These are phyloP conservation scores for Caenorhabditis sp. DNA, from an alignment of 2,888 invertebrate species.

Conservation along the genomic window DNA sequence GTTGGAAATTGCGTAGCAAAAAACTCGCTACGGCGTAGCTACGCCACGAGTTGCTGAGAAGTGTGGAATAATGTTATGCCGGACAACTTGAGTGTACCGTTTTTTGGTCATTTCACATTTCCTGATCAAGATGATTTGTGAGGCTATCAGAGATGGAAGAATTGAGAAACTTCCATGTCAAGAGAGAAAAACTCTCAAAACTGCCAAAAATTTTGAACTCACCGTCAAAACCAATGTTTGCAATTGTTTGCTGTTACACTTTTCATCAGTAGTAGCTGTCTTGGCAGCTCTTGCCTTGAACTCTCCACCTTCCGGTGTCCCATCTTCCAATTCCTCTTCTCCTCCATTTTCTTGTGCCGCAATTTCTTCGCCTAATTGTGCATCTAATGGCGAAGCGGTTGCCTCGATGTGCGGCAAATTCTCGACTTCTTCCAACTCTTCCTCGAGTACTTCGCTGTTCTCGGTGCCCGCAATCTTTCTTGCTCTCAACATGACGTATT, in stretches of 20 bases:
- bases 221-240: constrained; percentile 43
- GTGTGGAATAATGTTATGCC: too few species aligned
- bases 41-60: too few species aligned
- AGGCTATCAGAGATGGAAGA: not conserved
- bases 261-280: constrained; percentile 46
- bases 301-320: constrained; percentile 10
- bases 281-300: constrained; percentile 46
- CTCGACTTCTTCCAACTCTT: constrained; percentile 43
- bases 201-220: constrained; percentile 1
- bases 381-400: constrained; percentile 42
- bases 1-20: too few species aligned
- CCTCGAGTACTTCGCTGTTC: constrained; percentile 35
- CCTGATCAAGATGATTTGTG: too few species aligned
- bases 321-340: not conserved
- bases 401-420: constrained; percentile 38
- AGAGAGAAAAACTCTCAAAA: too few species aligned
- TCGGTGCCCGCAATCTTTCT: constrained; percentile 33
- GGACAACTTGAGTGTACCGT: too few species aligned
- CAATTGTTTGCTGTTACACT: constrained; percentile 50
- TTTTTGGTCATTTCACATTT: too few species aligned
- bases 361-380: constrained; percentile 41
- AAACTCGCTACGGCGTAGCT: too few species aligned
- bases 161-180: not conserved
- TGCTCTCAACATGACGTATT: constrained; percentile 43
- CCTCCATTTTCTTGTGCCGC: constrained; percentile 16